Conservation (phyloP, 2,113 vertebrate genomes). For the Paratilapia polleni region DNA sequence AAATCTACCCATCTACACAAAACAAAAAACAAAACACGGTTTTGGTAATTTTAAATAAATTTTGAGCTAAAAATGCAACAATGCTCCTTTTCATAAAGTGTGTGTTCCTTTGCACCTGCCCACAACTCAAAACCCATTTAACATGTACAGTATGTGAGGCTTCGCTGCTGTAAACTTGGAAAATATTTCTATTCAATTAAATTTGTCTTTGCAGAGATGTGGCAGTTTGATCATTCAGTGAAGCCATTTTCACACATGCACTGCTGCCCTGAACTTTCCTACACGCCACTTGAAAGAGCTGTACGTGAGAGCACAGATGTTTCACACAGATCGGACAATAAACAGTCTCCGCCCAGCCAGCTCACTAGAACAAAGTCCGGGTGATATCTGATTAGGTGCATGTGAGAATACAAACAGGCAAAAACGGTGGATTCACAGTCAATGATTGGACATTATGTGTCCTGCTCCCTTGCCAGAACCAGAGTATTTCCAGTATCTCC, state of each 20-base stretch:
- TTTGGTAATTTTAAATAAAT: not conserved
- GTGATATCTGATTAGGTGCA: not conserved
- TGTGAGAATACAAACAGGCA: not conserved
- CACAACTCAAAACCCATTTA: not conserved
- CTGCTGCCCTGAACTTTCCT: not conserved
- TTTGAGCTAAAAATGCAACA: not conserved
- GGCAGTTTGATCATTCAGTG: slow-evolving; percentile 14
- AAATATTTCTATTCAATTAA: not conserved
- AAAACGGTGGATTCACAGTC: not conserved
- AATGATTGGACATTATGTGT: not conserved
- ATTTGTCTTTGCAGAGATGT: not conserved
- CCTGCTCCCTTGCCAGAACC: not conserved
- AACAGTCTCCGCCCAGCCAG: not conserved
- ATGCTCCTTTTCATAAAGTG: not conserved
- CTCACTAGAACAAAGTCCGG: not conserved
- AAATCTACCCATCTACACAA: not conserved
- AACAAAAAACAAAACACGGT: not conserved
- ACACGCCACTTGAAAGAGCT: too few species aligned
- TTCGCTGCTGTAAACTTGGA: slow-evolving; percentile 1
- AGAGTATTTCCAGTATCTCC: not conserved
- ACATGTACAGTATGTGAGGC: not conserved
- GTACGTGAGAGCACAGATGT: not conserved
- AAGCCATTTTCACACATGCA: not conserved
- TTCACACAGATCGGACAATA: not conserved
- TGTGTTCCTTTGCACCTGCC: not conserved